phyloP scores from a whole-genome alignment of 2,888 invertebrate genomes.

The Sarcophaga variegata region DNA sequence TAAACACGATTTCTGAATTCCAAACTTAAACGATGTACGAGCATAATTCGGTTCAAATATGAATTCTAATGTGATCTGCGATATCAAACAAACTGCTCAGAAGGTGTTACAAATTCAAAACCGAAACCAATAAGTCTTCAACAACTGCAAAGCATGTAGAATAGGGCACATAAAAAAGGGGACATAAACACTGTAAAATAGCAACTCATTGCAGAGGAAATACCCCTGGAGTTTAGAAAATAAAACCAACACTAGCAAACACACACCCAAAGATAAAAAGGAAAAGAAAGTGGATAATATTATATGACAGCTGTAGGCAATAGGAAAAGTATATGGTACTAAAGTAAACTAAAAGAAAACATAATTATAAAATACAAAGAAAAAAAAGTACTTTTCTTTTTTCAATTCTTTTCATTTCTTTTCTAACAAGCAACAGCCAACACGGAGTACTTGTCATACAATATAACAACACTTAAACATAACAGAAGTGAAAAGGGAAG shows the following conservation, averaged over 20 bases:
- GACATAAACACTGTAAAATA: constrained; percentile 23
- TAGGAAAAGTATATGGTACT: constrained; percentile 49
- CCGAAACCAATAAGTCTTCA: too few relatives aligned
- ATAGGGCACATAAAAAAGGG: neutral
- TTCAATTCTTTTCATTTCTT: neutral
- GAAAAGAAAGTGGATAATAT: constrained; percentile 52
- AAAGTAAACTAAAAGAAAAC: constrained; percentile 63
- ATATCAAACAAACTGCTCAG: too few relatives aligned
- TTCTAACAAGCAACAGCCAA: neutral
- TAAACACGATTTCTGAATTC: too few relatives aligned
- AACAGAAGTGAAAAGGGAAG: neutral
- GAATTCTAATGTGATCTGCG: too few relatives aligned
- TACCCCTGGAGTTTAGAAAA: constrained; percentile 31
- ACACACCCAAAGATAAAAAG: neutral
- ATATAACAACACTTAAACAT: neutral
- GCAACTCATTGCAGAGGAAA: constrained; percentile 28
- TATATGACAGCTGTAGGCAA: constrained; percentile 67
- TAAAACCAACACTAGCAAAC: neutral
- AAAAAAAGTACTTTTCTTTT: constrained; percentile 17
- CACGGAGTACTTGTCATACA: neutral
- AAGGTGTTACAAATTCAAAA: too few relatives aligned
- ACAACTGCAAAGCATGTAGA: neutral
- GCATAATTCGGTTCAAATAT: too few relatives aligned
- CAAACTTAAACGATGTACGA: too few relatives aligned
- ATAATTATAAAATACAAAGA: constrained; percentile 57